These are phyloP conservation scores for Gavia stellata DNA, from an alignment of 2,113 vertebrate genomes.

Conservation along the genomic window DNA sequence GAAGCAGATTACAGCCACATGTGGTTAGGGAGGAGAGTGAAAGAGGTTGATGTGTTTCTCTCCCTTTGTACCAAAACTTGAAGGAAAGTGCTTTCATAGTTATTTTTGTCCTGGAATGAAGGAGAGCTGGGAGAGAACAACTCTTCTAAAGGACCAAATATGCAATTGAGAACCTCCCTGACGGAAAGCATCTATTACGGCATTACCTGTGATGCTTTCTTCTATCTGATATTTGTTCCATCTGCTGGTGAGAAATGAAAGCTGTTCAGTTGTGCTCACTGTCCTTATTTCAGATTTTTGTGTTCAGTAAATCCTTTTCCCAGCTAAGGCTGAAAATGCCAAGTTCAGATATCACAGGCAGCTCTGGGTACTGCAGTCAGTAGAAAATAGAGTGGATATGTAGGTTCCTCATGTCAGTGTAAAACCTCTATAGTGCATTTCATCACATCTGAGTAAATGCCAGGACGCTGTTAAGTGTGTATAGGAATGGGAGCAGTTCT, in stretches of 20 bases:
- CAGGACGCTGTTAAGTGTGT: neutral
- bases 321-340: neutral
- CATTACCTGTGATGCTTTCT: neutral
- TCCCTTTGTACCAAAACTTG: neutral
- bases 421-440: neutral
- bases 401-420: neutral
- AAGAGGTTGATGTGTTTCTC: neutral
- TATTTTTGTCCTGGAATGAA: neutral
- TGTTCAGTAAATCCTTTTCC: neutral
- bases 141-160: neutral
- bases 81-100: neutral
- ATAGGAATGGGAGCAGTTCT: neutral
- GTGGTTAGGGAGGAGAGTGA: neutral
- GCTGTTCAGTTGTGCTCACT: neutral
- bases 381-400: neutral
- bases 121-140: neutral
- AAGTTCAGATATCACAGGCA: neutral
- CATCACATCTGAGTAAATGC: neutral
- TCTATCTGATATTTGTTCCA: neutral
- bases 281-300: neutral
- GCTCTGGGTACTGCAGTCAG: neutral
- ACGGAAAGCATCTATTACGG: neutral
- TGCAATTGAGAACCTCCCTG: neutral
- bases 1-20: neutral
- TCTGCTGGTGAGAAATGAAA: neutral